Conservation (phyloP, 2,113 vertebrate species). For the Triplophysa siluroides region DNA sequence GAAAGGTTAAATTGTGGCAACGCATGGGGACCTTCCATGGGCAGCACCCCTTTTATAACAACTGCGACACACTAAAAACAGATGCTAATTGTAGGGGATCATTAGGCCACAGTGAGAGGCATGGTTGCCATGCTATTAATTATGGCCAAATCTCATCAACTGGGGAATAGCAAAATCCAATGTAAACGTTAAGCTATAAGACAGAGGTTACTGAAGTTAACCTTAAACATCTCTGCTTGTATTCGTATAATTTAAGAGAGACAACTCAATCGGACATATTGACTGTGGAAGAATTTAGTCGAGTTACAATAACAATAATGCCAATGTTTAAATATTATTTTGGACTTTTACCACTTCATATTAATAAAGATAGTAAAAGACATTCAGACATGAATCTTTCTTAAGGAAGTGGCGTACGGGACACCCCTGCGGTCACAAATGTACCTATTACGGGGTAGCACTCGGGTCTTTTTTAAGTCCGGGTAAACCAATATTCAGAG, state of each 20-base stretch:
- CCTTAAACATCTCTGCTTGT: conserved; percentile 2
- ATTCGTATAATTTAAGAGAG: not conserved
- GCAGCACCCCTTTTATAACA: conserved; percentile 16
- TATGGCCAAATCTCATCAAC: conserved; percentile 22
- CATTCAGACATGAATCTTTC: no score
- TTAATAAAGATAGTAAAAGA: not conserved
- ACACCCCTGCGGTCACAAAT: not conserved
- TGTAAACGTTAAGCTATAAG: conserved; percentile 7
- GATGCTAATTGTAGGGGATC: conserved; percentile 31
- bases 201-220: conserved; percentile 25
- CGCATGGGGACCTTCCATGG: conserved; percentile 18
- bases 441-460: no score
- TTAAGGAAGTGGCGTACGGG: not conserved
- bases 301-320: not conserved
- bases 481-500: no score
- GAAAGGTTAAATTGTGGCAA: conserved; percentile 20
- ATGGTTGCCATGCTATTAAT: conserved; percentile 31
- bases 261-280: not conserved
- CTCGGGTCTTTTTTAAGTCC: no score
- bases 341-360: not conserved
- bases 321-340: not conserved
- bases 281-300: not conserved
- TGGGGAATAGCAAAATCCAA: not conserved
- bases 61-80: conserved; percentile 27
- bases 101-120: conserved; percentile 21